phyloP scores from a whole-genome alignment of 1,140 invertebrate genomes.

The Phocides pigmalion region DNA sequence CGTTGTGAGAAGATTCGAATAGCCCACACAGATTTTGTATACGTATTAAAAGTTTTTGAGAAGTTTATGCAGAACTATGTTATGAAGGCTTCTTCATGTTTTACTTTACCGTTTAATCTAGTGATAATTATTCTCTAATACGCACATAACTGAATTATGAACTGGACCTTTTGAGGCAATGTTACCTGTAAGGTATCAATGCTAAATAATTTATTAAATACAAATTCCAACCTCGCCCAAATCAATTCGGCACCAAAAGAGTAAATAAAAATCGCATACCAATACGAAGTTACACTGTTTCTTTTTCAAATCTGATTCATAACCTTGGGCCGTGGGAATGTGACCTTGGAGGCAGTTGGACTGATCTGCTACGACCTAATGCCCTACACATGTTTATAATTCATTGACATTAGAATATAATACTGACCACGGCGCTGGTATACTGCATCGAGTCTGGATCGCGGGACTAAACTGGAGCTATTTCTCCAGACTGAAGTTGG shows the following conservation, averaged over 20 bases:
- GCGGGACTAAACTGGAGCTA: too few relatives aligned
- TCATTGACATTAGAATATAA: not conserved
- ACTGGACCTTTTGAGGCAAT: too few relatives aligned
- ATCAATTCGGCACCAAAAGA: not conserved
- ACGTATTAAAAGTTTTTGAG: too few relatives aligned
- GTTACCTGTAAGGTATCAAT: too few relatives aligned
- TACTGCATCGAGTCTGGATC: too few relatives aligned
- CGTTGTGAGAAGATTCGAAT: too few relatives aligned
- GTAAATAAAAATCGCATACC: slow-evolving; percentile 12
- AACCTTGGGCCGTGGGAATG: slow-evolving; percentile 24
- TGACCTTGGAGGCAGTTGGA: slow-evolving; percentile 8
- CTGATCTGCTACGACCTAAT: not conserved
- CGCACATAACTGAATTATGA: not conserved
- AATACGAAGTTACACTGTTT: not conserved
- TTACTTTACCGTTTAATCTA: too few relatives aligned
- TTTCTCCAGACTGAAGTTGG: too few relatives aligned
- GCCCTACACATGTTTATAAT: not conserved
- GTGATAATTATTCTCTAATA: too few relatives aligned
- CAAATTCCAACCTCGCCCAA: not conserved
- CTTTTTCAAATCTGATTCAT: slow-evolving; percentile 21
- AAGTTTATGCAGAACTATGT: too few relatives aligned
- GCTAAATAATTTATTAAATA: not conserved
- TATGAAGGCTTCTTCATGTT: too few relatives aligned
- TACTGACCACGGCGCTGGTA: not conserved
- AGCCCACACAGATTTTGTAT: too few relatives aligned